Evolutionary conservation across 2,113 vertebrate genomes (phyloP).

Genomic region (Campylomormyrus numenius): DNA sequence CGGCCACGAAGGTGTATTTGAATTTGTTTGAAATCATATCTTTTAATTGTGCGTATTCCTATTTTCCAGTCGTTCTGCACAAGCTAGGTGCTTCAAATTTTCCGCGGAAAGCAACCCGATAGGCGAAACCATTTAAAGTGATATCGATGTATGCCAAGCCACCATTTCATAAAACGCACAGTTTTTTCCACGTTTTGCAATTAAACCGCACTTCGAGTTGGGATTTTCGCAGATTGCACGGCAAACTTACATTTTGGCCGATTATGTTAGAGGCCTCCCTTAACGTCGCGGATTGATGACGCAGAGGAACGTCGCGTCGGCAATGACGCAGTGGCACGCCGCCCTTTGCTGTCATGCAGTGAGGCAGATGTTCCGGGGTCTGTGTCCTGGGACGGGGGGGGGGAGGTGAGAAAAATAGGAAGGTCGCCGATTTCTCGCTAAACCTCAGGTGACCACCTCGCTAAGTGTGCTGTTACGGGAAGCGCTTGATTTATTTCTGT

Average conservation of each 20-base stretch:
- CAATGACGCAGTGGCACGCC: neutral
- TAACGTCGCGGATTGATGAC: neutral
- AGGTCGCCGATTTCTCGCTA: neutral
- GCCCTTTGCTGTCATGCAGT: neutral
- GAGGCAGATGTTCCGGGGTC: neutral
- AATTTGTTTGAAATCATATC: neutral
- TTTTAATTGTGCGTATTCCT: neutral
- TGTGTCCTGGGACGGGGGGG: neutral
- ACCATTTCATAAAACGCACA: neutral
- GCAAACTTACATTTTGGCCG: slow-evolving; percentile 7
- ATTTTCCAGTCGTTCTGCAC: neutral
- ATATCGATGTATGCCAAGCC: neutral
- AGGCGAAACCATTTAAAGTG: neutral
- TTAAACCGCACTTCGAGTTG: neutral
- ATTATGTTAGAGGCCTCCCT: neutral
- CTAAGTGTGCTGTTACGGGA: neutral
- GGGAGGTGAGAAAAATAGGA: neutral
- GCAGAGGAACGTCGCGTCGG: neutral
- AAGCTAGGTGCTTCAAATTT: slow-evolving; percentile 4
- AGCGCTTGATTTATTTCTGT: neutral
- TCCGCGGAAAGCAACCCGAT: neutral
- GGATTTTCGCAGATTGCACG: slow-evolving; percentile 10
- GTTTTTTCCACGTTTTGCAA: neutral
- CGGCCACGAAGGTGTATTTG: neutral
- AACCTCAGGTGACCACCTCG: neutral